These are phyloP conservation scores for Idaea dimidiata DNA, from an alignment of 2,888 invertebrate genomes.

Conservation along the genomic window DNA sequence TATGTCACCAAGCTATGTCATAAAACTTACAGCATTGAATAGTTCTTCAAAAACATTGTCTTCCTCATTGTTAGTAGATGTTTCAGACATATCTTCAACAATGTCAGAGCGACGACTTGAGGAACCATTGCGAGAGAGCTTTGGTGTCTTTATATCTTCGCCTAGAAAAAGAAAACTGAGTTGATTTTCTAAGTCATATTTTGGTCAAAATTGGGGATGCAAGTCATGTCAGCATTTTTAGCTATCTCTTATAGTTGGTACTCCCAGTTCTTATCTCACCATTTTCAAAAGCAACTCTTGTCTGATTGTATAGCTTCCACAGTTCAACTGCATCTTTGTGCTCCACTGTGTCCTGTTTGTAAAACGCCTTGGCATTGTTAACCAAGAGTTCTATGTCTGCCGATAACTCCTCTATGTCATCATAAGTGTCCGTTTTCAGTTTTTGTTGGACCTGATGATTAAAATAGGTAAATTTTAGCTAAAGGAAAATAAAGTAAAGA, in stretches of 20 bases:
- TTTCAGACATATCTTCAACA: slow-evolving; percentile 86
- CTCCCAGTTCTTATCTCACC: slow-evolving; percentile 48
- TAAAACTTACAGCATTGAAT: slow-evolving; percentile 85
- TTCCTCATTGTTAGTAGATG: slow-evolving; percentile 86
- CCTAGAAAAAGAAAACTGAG: slow-evolving; percentile 38
- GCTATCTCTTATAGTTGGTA: too few species aligned
- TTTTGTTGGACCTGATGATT: slow-evolving; percentile 91
- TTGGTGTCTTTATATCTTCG: slow-evolving; percentile 67
- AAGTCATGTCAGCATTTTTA: too few species aligned
- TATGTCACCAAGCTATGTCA: too few species aligned
- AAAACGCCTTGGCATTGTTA: slow-evolving; percentile 97
- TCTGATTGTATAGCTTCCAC: slow-evolving; percentile 89
- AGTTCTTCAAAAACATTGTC: slow-evolving; percentile 94
- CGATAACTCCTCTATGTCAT: slow-evolving; percentile 94
- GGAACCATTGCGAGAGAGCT: slow-evolving; percentile 67
- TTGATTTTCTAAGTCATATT: too few species aligned
- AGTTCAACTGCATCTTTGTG: slow-evolving; percentile 94
- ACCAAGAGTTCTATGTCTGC: slow-evolving; percentile 95
- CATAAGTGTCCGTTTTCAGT: slow-evolving; percentile 97
- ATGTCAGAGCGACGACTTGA: slow-evolving; percentile 77
- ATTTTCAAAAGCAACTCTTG: slow-evolving; percentile 63
- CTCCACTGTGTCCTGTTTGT: slow-evolving; percentile 92
- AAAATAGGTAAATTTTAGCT: neutral
- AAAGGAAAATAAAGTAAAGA: too few species aligned
- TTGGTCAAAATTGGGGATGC: too few species aligned